Base-by-base conservation (phyloP, 1,140 invertebrate species). In the Neomicropteryx cornuta region DNA sequence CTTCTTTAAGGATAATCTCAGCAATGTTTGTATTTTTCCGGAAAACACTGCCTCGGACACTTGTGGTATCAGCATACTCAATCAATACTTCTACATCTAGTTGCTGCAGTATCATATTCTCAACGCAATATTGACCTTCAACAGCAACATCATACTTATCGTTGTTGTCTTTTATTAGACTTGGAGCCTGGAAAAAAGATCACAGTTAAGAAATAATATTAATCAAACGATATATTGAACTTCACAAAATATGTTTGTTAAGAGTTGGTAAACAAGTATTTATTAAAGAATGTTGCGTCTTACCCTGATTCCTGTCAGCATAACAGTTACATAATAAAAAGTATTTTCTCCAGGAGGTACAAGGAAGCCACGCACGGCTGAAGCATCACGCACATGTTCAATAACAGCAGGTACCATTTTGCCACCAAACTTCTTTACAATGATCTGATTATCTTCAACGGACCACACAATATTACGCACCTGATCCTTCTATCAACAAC, bases 1-100 rank as follows among this genome's bases (percentile, higher is more conserved):
- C 91, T 63, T 92, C 83, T 20, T 54, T 75, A 39, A 97, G 54
- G 31, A 97, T 62, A 31, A 81, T 68, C 56, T 94, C 91, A 0
- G 93, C 89, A 62, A 97, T 97, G 52, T 95, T 94, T 72, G 87
- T 59, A 48, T 71, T 75, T 3, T 90, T 89, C 70, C 94, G 90
- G 18, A 92, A 47, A 43, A 96, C 78, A n/a, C 81, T 84, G 16
- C 90, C 92, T 45, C 93, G 79, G 47, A 94, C 84, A 51, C 87
- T 89, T 37, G 83, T 86, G 51, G 87, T 90, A 46, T 84, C 87
- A 1, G 82, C 75, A 1, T 84, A 82, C 52, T 95, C 88, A 16
- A 97, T 61, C 29, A 87, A 73, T 38, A 97, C 77, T 55, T 93
- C 76, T 1, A 97, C 80, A 49, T 96, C 91, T 45, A 86, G 70